These are phyloP conservation scores for Theropithecus gelada DNA, from an alignment of 2,113 vertebrate species.

Conservation along the genomic window DNA sequence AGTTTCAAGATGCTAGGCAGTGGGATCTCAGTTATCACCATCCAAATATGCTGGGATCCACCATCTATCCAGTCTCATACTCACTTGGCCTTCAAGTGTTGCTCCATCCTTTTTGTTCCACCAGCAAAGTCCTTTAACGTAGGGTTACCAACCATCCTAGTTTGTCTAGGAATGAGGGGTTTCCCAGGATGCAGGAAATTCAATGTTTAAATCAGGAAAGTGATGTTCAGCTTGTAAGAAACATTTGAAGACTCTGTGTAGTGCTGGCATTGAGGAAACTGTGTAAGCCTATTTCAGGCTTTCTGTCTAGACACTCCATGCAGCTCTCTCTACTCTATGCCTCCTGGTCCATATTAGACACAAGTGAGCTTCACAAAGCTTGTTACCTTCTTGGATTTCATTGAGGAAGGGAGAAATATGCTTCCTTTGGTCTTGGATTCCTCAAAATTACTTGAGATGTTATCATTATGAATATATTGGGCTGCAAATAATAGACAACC, in stretches of 20 bases:
- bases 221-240: neutral
- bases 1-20: neutral
- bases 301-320: neutral
- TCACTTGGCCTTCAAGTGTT: neutral
- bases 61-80: neutral
- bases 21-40: neutral
- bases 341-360: neutral
- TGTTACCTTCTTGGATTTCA: neutral
- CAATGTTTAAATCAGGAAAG: neutral
- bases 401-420: neutral
- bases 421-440: neutral
- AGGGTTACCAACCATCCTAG: neutral
- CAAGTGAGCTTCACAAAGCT: neutral
- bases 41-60: no score
- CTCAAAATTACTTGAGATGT: neutral
- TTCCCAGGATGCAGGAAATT: neutral
- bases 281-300: neutral
- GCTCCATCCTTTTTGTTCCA: neutral
- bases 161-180: neutral
- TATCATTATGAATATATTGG: neutral
- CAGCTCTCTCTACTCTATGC: neutral
- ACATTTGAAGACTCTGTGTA: neutral
- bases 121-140: neutral
- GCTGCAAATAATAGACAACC: neutral
- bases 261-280: neutral